Conservation (phyloP, 2,113 vertebrate genomes). For the Rissa tridactyla region DNA sequence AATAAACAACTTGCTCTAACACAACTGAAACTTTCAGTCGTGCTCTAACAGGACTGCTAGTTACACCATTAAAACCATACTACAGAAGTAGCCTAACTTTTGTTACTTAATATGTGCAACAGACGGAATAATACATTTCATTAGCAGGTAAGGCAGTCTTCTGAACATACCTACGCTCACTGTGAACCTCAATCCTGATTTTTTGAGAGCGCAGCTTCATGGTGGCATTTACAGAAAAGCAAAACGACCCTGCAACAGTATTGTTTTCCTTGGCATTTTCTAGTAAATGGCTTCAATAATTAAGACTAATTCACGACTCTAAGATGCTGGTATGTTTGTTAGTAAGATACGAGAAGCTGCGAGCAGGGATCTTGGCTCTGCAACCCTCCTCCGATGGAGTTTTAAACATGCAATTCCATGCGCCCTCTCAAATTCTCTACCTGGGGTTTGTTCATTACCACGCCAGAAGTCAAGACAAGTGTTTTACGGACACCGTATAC, state of each 20-base stretch:
- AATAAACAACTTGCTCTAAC: not conserved
- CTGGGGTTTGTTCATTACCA: not conserved
- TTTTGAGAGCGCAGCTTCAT: not conserved
- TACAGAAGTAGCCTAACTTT: not conserved
- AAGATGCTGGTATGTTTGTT: not conserved
- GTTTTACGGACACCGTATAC: not conserved
- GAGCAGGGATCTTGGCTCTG: not conserved
- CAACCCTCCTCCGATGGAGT: not conserved
- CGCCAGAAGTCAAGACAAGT: fast-evolving
- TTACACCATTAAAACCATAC: not conserved
- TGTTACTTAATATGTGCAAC: not conserved
- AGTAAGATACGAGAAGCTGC: not conserved
- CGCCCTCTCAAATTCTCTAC: not conserved
- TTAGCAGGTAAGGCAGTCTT: not conserved
- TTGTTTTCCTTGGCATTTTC: not conserved
- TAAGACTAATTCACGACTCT: not conserved
- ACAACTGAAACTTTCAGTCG: not conserved
- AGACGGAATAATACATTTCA: not conserved
- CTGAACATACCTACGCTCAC: not conserved
- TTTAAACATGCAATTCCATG: not conserved
- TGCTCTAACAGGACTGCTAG: not conserved
- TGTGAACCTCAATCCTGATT: not conserved
- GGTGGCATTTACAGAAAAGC: not conserved
- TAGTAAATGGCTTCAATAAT: not conserved
- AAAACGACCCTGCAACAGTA: not conserved